Evolutionary conservation across 1,140 invertebrate genomes (phyloP), one percentile per base, ranked within the genome.

Genomic region (Parasteatoda tepidariorum): DNA sequence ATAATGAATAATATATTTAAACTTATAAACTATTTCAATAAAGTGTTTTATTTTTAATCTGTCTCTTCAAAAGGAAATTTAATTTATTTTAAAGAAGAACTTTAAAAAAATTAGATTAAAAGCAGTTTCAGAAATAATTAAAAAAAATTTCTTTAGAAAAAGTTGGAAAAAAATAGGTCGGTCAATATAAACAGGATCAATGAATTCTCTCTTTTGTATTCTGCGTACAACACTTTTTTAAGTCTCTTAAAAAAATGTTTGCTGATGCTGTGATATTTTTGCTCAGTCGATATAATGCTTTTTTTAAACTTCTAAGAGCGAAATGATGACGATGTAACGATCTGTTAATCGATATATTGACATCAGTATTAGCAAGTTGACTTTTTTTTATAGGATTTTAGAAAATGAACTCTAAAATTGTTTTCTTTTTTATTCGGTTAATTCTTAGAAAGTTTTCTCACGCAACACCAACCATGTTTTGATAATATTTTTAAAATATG

Each of bases 291-390:
- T 18, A 61, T 61, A 11, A 9, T 13, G 4, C 28, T 59, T 73
- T 57, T 57, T 55, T 55, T 30, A 61, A 33, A 26, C 57, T 61
- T 57, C 41, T 28, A 62, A 74, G 59, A 75, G 57, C 31, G 24
- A 75, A 75, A 75, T 30, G 73, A 75, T 75, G 57, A 61, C 30
- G 57, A 15, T 75, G 33, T 75, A 75, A 75, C 73, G 73, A 75
- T 75, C 73, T 28, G 22, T 11, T 26, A 62, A 75, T 75, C 73
- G 33, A 75, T 75, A 75, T 75, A 75, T 75, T 33, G 73, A 62
- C 57, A 75, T 24, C 73, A 41, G 54, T 74, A 74, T 74, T 62
- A 74, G 13, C 41, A 71, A 18, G 24, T 31, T 48, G 57, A n/a
- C 9, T 2, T 24, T 74, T 74, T 75, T 59, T n/a, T 48, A 48